Percentiles rank a stretch among this genome's conserved stretches.
These are phyloP conservation scores for Zeus faber DNA, from an alignment of 2,113 vertebrate species.

Conservation along the genomic window DNA sequence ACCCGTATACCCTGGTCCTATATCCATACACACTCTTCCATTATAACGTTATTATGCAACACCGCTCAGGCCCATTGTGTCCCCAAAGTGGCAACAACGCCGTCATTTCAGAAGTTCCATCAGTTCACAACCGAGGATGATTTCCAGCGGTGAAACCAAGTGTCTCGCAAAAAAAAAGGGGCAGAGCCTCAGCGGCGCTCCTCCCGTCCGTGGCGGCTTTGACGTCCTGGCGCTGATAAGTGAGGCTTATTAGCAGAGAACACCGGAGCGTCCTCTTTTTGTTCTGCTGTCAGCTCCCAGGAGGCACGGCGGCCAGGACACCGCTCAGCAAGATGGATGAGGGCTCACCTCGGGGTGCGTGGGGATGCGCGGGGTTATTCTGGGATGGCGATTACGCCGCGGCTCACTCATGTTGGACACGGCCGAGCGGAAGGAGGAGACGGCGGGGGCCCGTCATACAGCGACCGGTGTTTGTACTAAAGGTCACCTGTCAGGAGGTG, in stretches of 20 bases:
- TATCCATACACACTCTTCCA: too few relatives aligned
- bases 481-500: slow-evolving; percentile 54
- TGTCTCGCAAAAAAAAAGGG: too few relatives aligned
- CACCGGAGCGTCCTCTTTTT: slow-evolving; percentile 42
- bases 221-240: slow-evolving; percentile 35
- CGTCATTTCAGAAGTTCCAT: too few relatives aligned
- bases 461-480: slow-evolving; percentile 45
- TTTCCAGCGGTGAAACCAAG: too few relatives aligned
- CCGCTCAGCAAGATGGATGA: slow-evolving; percentile 57
- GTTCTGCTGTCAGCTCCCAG: slow-evolving; percentile 51
- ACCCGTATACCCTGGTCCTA: too few relatives aligned
- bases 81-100: too few relatives aligned
- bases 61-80: too few relatives aligned
- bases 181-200: too few relatives aligned
- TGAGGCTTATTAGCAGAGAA: slow-evolving; percentile 47
- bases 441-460: slow-evolving; percentile 11
- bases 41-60: too few relatives aligned
- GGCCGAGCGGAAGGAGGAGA: slow-evolving; percentile 36
- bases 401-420: slow-evolving; percentile 44
- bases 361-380: slow-evolving; percentile 51
- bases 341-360: slow-evolving; percentile 51
- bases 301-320: slow-evolving; percentile 51
- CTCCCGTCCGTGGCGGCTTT: too few relatives aligned
- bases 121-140: too few relatives aligned
- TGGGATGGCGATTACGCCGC: slow-evolving; percentile 49